phyloP scores from a whole-genome alignment of 2,888 invertebrate species.

The Erebia palarica region DNA sequence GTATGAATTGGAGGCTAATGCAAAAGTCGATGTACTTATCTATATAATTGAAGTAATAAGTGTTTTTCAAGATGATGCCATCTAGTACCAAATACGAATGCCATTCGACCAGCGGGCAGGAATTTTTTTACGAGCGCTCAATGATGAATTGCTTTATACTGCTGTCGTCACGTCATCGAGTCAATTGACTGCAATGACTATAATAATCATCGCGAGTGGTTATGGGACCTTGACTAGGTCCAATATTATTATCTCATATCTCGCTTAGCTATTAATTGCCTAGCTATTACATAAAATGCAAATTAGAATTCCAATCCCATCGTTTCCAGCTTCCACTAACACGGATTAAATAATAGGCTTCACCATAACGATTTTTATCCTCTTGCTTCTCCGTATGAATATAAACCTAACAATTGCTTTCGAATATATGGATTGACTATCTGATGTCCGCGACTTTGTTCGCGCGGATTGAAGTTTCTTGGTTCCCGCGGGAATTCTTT shows the following conservation, averaged over 20 bases:
- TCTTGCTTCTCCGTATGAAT: not conserved
- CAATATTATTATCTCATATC: constrained; percentile 36
- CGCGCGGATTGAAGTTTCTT: too few species aligned
- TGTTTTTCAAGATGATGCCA: too few species aligned
- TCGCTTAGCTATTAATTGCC: constrained; percentile 7
- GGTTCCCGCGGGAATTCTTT: too few species aligned
- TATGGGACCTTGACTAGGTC: constrained; percentile 42
- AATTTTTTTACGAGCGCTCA: constrained; percentile 4
- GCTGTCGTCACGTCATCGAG: constrained; percentile 34
- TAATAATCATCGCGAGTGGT: constrained; percentile 35
- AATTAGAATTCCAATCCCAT: not conserved
- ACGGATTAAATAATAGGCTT: too few species aligned
- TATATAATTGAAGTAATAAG: too few species aligned
- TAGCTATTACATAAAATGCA: not conserved
- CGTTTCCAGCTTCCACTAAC: not conserved
- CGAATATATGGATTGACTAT: not conserved
- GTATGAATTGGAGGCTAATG: too few species aligned
- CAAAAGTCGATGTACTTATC: too few species aligned
- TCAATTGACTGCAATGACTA: constrained; percentile 40
- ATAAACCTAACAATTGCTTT: not conserved
- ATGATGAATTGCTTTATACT: constrained; percentile 30
- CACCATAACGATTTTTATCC: not conserved
- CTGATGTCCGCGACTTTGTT: too few species aligned
- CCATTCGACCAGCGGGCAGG: not conserved
- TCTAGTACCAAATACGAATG: not conserved